phyloP scores from a whole-genome alignment of 2,797 vertebrate genomes.

The Enteromius viviparus region DNA sequence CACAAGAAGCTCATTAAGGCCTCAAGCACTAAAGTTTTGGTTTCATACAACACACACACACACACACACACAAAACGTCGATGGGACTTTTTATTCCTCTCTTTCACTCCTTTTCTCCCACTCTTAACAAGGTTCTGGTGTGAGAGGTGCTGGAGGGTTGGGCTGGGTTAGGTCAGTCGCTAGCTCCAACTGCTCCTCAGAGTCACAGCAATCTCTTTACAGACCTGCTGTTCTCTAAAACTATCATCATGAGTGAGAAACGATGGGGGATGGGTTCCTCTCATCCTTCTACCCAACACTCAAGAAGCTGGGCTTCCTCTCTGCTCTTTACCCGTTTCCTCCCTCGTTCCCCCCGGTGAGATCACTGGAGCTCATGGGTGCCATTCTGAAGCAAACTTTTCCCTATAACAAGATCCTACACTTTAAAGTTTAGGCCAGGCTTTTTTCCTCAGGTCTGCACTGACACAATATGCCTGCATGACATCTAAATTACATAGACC shows the following conservation, averaged over 20 bases:
- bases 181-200: conserved; percentile 35
- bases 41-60: not conserved
- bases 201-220: conserved; percentile 59
- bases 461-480: conserved; percentile 8
- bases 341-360: conserved; percentile 57
- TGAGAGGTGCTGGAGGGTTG: conserved; percentile 49
- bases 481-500: conserved; percentile 28
- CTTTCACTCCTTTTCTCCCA: conserved; percentile 11
- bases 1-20: not conserved
- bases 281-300: conserved; percentile 46
- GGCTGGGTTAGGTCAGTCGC: conserved; percentile 46
- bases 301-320: conserved; percentile 48
- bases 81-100: conserved; percentile 47
- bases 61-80: not conserved
- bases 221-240: conserved; percentile 61
- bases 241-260: conserved; percentile 63
- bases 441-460: not conserved
- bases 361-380: conserved; percentile 53
- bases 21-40: not conserved
- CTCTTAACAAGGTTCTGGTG: conserved; percentile 49
- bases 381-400: conserved; percentile 52
- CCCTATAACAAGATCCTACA: conserved; percentile 12
- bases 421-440: conserved; percentile 20
- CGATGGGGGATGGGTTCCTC: conserved; percentile 39
- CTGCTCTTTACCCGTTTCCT: conserved; percentile 50